Conservation (phyloP, 1,140 invertebrate species). For the Achatina immaculata region DNA sequence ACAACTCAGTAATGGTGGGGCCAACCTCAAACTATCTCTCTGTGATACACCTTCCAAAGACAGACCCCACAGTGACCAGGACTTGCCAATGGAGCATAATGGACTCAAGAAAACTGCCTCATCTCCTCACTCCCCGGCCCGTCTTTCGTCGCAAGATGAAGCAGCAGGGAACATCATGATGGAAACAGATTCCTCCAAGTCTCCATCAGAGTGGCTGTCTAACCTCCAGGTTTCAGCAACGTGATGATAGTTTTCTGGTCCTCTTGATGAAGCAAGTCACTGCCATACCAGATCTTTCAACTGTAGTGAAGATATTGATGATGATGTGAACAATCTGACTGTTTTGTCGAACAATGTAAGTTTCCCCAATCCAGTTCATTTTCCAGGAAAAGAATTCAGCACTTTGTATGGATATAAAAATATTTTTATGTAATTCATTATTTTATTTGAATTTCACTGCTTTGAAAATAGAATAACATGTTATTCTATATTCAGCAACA, state of each 20-base stretch:
- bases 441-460: too few species aligned
- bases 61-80: not conserved
- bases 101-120: conserved; percentile 10
- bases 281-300: conserved; percentile 18
- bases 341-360: too few species aligned
- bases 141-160: not conserved
- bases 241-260: conserved; percentile 1
- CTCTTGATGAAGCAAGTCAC: not conserved
- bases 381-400: too few species aligned
- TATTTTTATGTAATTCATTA: too few species aligned
- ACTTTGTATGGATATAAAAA: too few species aligned
- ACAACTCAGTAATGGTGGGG: conserved; percentile 26
- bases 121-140: not conserved
- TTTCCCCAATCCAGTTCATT: too few species aligned
- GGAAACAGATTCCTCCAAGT: conserved; percentile 2
- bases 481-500: too few species aligned
- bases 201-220: conserved; percentile 31
- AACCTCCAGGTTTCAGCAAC: conserved; percentile 33
- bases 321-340: not conserved
- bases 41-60: conserved; percentile 22
- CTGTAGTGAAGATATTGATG: not conserved
- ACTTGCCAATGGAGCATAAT: not conserved
- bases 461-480: too few species aligned
- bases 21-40: conserved; percentile 17
- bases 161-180: not conserved